These are phyloP conservation scores for Drosophila histrio DNA, from an alignment of 2,888 invertebrate species.

Conservation along the genomic window DNA sequence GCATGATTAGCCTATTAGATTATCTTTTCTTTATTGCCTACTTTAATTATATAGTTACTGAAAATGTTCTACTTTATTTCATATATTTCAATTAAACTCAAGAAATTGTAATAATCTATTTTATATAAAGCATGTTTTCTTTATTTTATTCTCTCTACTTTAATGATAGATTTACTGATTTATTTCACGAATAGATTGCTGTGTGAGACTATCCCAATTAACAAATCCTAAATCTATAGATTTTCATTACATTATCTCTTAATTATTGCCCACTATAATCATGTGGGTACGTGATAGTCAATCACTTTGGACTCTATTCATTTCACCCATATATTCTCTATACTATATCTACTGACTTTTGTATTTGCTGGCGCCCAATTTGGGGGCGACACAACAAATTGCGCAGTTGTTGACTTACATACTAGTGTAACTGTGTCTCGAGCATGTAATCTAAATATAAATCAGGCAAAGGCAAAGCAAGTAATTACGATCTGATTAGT, in stretches of 20 bases:
- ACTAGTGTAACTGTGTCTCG: constrained; percentile 28
- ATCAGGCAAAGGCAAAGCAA: constrained; percentile 25
- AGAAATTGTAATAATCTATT: too few species aligned
- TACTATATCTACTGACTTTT: constrained; percentile 28
- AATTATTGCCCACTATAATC: neutral
- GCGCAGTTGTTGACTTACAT: constrained; percentile 41
- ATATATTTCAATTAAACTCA: too few species aligned
- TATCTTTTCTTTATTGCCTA: neutral
- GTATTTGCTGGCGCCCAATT: constrained; percentile 31
- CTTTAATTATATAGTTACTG: neutral
- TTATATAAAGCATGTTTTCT: too few species aligned
- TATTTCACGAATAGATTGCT: too few species aligned
- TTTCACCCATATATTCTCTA: neutral
- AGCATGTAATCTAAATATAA: constrained; percentile 19
- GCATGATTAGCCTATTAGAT: neutral
- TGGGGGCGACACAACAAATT: constrained; percentile 27
- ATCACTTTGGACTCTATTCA: neutral
- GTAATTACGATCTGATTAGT: constrained; percentile 54
- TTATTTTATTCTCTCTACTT: too few species aligned
- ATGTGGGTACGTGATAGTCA: constrained; percentile 18
- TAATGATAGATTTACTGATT: too few species aligned
- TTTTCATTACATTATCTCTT: too few species aligned
- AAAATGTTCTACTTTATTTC: too few species aligned
- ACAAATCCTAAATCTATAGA: too few species aligned
- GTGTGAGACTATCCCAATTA: too few species aligned